Base-by-base conservation (phyloP, 2,888 invertebrate species). In the Volucella inanis region DNA sequence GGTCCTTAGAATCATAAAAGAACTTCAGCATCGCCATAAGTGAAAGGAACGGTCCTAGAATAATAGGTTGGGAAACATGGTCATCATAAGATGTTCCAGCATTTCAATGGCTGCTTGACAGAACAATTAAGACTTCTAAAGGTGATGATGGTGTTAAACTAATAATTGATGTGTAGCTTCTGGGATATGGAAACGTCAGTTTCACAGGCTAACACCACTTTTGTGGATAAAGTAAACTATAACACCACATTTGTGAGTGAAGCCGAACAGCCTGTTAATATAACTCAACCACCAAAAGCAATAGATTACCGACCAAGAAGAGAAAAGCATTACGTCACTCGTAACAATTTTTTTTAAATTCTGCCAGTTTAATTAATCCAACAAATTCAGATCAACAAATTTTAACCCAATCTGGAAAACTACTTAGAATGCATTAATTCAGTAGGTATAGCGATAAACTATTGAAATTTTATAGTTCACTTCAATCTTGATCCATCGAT, bases 391-490 rank as follows among this genome's bases (percentile, higher is more conserved):
- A 18, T 11, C 18, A 49, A 18, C 18, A 47, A 55, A 31, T 75
- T 79, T 47, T 14, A 49, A 31, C 11, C 50, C n/a, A 50, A 84
- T 14, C 65, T 70, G 45, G 75, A 79, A 14, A 43, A 75, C 6
- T 67, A 84, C 50, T 75, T 85, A 18, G 71, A 76, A 71, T 59
- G 70, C 41, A 75, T 85, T 22, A 70, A 71, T 39, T 62, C 64
- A 45, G 52, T 47, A 52, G 61, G 52, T 50, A 65, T 77, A 45
- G 45, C 67, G 49, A 79, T 68, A 47, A 62, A 43, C 15, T 50
- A 86, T 55, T 81, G 64, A 55, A 86, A 78, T 31, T 52, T 86
- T 22, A 54, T 80, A 14, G 54, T 79, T 52, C 55, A 78, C 47
- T 81, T 81, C 43, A 67, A 86, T 14, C 49, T 86, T 11, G 43